Percentiles rank a stretch among this genome's conserved stretches.
Evolutionary conservation across 2,113 vertebrate genomes (phyloP).

Genomic region (Laticauda colubrina): DNA sequence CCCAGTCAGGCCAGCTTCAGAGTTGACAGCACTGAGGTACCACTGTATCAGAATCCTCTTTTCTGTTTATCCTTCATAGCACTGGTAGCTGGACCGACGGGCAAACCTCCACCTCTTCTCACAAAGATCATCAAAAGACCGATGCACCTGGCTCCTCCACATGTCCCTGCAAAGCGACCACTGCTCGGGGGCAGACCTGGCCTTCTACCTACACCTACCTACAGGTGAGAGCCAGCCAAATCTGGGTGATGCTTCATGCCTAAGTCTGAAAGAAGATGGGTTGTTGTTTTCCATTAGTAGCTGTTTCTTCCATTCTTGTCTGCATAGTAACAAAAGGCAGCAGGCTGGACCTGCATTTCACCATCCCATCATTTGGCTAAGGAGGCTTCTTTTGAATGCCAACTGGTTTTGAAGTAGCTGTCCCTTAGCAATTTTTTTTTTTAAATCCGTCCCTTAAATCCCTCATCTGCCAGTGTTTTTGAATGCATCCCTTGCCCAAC

Average conservation of each 20-base stretch:
- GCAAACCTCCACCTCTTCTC: constrained; percentile 68
- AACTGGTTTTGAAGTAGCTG: not conserved
- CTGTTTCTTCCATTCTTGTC: not conserved
- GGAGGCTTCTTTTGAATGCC: not conserved
- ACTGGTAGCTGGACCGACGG: constrained; percentile 63
- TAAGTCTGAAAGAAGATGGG: not conserved
- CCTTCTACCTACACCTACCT: constrained; percentile 52
- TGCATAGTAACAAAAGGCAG: not conserved
- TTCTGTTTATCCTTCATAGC: not conserved
- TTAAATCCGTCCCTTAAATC: not conserved
- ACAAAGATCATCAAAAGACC: constrained; percentile 59
- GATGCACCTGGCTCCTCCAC: constrained; percentile 47
- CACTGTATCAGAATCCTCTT: not conserved
- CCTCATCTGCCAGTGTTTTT: not conserved
- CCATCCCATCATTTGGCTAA: not conserved
- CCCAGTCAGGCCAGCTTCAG: no score
- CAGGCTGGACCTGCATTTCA: not conserved
- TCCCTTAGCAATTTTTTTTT: not conserved
- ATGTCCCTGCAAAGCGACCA: constrained; percentile 53
- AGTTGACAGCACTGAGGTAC: not conserved
- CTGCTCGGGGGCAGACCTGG: constrained; percentile 58
- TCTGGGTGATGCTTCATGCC: not conserved
- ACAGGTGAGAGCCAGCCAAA: constrained; percentile 48
- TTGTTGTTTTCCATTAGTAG: not conserved
- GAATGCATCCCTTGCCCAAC: not conserved